A percentile compares a stretch with the other conserved stretches of the same genome.
Evolutionary conservation across 2,113 vertebrate species (phyloP).

Genomic region (Gopherus evgoodei): DNA sequence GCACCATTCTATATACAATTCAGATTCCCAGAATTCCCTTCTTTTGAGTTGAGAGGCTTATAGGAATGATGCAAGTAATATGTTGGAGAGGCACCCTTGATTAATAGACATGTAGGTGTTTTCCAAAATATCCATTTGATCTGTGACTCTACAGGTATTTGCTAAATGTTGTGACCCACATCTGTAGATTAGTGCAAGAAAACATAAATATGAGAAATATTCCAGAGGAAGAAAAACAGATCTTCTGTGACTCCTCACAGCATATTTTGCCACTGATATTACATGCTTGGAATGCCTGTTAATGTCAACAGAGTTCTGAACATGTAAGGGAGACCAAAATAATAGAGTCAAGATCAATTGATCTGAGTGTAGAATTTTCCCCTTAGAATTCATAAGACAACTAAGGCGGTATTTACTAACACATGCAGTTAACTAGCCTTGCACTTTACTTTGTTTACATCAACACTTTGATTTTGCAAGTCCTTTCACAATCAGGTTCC

Average conservation of each 20-base stretch:
- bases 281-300: background rate
- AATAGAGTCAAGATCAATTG: background rate
- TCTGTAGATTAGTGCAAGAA: background rate
- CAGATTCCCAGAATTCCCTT: background rate
- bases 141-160: background rate
- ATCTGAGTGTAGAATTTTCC: background rate
- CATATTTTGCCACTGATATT: rapidly evolving
- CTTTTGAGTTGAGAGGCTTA: background rate
- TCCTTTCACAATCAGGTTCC: background rate
- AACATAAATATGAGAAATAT: background rate
- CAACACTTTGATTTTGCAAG: background rate
- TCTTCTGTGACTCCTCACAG: background rate
- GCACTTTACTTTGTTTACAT: background rate
- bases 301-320: background rate
- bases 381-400: background rate
- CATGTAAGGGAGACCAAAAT: background rate
- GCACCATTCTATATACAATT: background rate
- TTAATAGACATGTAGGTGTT: background rate
- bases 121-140: background rate
- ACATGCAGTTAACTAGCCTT: background rate
- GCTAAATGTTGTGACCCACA: background rate
- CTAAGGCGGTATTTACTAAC: background rate
- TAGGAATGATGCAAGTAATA: background rate
- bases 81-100: background rate
- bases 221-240: background rate